phyloP scores from a whole-genome alignment of 2,113 vertebrate species.

The Loxodonta africana region DNA sequence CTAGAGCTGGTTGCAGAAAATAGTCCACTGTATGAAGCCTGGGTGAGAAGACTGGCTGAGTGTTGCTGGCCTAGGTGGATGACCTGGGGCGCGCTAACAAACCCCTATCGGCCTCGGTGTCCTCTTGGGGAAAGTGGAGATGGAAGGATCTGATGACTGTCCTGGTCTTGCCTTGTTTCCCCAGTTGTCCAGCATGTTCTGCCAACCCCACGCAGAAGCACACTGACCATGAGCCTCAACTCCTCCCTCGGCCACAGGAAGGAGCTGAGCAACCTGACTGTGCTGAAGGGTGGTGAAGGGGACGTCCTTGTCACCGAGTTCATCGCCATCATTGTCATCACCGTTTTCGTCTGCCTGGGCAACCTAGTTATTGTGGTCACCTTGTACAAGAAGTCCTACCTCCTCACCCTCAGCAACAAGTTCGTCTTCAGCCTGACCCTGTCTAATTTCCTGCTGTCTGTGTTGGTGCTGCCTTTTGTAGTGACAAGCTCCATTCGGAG shows the following conservation, averaged over 20 bases:
- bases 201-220: constrained; percentile 73
- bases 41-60: background rate
- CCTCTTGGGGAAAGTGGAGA: accelerated
- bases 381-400: constrained; percentile 96
- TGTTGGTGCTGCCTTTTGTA: constrained; percentile 96
- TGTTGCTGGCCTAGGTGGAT: background rate
- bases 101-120: accelerated
- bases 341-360: constrained; percentile 94
- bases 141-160: background rate
- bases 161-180: constrained; percentile 48
- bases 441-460: constrained; percentile 96
- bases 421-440: constrained; percentile 99
- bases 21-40: background rate
- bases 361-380: constrained; percentile 96
- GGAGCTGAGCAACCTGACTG: constrained; percentile 87
- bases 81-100: background rate
- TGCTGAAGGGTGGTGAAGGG: constrained; percentile 55
- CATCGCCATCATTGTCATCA: constrained; percentile 93
- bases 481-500: constrained; percentile 94
- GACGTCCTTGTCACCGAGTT: constrained; percentile 90
- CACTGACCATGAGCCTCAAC: constrained; percentile 95
- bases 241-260: constrained; percentile 90
- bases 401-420: constrained; percentile 99
- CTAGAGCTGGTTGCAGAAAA: background rate
- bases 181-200: constrained; percentile 87